A percentile compares a stretch with the other conserved stretches of the same genome.
Evolutionary conservation across 1,140 invertebrate genomes (phyloP).

Genomic region (Pemphigus obesinymphae): DNA sequence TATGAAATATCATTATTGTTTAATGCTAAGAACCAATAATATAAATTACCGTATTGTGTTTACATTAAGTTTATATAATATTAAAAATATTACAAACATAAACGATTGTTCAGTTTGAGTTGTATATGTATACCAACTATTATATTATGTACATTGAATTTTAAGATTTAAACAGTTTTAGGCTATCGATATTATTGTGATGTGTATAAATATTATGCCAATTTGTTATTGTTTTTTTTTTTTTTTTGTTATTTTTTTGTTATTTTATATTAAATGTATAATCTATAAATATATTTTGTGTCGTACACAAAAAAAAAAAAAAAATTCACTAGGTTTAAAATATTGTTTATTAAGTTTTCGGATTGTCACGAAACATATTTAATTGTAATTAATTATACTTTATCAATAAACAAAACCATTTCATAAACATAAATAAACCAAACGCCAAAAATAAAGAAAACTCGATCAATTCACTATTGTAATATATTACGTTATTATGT

Average conservation of each 20-base stretch:
- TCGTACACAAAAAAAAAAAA: neutral
- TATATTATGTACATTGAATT: too few species aligned
- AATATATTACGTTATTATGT: neutral
- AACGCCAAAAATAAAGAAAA: neutral
- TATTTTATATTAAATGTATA: conserved; percentile 19
- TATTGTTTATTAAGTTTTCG: neutral
- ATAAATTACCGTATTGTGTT: neutral
- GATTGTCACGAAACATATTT: neutral
- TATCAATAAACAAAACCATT: neutral
- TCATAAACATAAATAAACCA: neutral
- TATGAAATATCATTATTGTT: neutral
- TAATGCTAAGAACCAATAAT: neutral
- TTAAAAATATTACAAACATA: neutral
- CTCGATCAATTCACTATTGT: neutral
- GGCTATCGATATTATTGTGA: neutral
- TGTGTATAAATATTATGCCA: neutral
- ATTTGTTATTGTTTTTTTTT: too few species aligned
- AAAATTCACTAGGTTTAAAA: neutral
- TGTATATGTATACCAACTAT: neutral
- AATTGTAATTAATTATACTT: neutral
- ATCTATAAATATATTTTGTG: neutral
- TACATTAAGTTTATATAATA: neutral
- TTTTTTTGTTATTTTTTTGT: conserved; percentile 6
- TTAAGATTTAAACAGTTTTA: neutral
- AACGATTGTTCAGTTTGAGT: neutral